A percentile compares a stretch with the other conserved stretches of the same genome.
Conservation (phyloP, 1,140 invertebrate genomes). For the Lysiphlebus fabarum region DNA sequence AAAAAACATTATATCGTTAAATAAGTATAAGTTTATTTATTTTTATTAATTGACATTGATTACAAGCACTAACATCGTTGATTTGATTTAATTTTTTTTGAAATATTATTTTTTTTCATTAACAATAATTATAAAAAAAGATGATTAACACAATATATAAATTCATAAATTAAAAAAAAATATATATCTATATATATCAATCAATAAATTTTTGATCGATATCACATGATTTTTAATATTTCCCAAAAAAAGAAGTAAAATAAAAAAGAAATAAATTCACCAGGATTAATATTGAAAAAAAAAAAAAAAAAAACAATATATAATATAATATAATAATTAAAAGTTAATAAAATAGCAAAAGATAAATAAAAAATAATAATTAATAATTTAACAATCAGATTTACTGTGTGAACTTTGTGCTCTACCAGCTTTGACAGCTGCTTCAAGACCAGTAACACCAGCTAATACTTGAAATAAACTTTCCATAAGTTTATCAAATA, state of each 20-base stretch:
- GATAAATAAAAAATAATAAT: neutral
- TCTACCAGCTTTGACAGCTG: slow-evolving; percentile 43
- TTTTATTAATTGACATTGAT: slow-evolving; percentile 19
- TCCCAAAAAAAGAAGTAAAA: too few species aligned
- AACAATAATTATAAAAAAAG: neutral
- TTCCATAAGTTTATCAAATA: slow-evolving; percentile 64
- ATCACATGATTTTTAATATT: too few species aligned
- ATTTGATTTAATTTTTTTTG: slow-evolving; percentile 8
- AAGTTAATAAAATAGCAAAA: neutral
- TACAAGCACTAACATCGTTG: slow-evolving; percentile 1
- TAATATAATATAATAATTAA: too few species aligned
- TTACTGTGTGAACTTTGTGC: slow-evolving; percentile 41
- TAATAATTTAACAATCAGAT: slow-evolving; percentile 42
- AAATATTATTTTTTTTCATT: neutral
- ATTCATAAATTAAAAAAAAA: too few species aligned
- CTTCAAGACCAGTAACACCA: slow-evolving; percentile 58
- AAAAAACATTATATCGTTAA: slow-evolving; percentile 1
- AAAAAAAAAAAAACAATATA: too few species aligned
- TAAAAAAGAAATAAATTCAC: too few species aligned
- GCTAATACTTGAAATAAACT: slow-evolving; percentile 64
- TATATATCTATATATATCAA: too few species aligned
- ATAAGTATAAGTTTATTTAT: neutral
- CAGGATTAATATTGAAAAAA: too few species aligned
- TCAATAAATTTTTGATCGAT: too few species aligned
- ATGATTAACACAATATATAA: too few species aligned